These are phyloP conservation scores for Muscicapa comitata DNA, from an alignment of 2,797 vertebrate genomes.

Conservation along the genomic window DNA sequence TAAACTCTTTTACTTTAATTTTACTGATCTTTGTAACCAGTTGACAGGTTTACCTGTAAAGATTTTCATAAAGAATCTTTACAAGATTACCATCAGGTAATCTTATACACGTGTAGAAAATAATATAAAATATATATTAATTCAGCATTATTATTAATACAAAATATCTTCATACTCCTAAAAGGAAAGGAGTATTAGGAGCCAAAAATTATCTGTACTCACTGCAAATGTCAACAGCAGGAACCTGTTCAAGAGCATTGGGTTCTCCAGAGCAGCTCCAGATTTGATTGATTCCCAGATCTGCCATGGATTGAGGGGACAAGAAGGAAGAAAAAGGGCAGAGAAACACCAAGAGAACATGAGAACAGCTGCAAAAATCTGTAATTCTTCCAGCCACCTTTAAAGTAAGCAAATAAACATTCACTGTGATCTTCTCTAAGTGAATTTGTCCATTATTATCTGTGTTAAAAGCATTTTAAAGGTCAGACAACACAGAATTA, in stretches of 20 bases:
- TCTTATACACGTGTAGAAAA: neutral
- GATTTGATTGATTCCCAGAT: constrained; percentile 91
- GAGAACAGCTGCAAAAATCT: neutral
- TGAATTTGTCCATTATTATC: neutral
- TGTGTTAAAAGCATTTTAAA: neutral
- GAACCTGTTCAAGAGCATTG: constrained; percentile 88
- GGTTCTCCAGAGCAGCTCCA: constrained; percentile 85
- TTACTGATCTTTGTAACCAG: neutral
- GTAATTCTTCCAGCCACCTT: neutral
- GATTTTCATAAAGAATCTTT: no score
- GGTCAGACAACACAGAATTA: neutral
- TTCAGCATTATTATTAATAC: neutral
- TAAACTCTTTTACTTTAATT: neutral
- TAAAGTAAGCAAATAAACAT: neutral
- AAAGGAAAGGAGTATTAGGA: neutral
- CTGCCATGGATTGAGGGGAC: constrained; percentile 62
- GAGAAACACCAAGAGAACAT: neutral
- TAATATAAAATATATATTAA: neutral
- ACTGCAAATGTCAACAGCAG: constrained; percentile 94
- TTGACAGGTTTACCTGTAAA: no score
- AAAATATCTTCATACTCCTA: neutral
- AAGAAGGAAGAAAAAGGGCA: neutral
- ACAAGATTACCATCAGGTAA: neutral
- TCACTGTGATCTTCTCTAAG: neutral
- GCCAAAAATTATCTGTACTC: constrained; percentile 52